Conservation (phyloP, 2,797 vertebrate species). For the Sylvilagus floridanus region DNA sequence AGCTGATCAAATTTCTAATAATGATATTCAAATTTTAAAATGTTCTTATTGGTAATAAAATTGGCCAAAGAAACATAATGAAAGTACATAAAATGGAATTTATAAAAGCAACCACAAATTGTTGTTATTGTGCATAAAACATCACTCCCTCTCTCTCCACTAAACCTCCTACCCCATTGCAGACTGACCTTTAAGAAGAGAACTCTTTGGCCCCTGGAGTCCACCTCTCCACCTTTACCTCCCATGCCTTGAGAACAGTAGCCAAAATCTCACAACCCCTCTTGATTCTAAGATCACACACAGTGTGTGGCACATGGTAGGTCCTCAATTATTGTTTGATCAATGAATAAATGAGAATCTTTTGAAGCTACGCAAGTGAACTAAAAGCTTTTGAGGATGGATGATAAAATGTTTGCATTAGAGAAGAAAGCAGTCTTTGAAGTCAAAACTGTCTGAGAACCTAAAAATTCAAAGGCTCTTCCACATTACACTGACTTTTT, state of each 20-base stretch:
- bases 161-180: not conserved
- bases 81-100: conserved; percentile 14
- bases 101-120: not conserved
- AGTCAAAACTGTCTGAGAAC: conserved; percentile 29
- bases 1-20: conserved; percentile 31
- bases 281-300: not conserved
- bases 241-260: not conserved
- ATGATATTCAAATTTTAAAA: conserved; percentile 29
- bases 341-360: conserved; percentile 23
- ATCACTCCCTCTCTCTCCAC: not conserved
- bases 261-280: not conserved
- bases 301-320: not conserved
- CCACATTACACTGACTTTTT: not conserved
- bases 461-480: conserved; percentile 60
- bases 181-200: not conserved
- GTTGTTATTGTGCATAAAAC: not conserved
- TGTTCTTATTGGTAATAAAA: conserved; percentile 8
- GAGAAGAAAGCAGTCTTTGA: conserved; percentile 69
- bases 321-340: not conserved
- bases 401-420: not conserved
- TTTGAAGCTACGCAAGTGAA: conserved; percentile 45
- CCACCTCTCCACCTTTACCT: not conserved
- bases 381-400: conserved; percentile 5
- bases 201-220: not conserved
- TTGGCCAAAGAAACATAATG: not conserved